These are phyloP conservation scores for Sarcophilus harrisii DNA, from an alignment of 2,797 vertebrate species.

Conservation along the genomic window DNA sequence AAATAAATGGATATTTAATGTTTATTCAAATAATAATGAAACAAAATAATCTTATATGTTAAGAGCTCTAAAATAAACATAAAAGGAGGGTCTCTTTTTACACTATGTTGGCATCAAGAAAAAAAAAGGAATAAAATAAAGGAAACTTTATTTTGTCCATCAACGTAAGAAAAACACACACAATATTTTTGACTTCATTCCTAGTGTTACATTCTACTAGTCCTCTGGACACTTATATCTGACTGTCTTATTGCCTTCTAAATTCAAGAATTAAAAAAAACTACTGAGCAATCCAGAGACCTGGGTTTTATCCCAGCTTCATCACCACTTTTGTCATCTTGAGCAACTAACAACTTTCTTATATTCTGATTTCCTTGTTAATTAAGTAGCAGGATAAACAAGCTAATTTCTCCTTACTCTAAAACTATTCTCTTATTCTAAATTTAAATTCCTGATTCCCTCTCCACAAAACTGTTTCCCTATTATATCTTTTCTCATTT, in stretches of 20 bases:
- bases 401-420: background rate
- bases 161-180: background rate
- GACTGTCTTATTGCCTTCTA: background rate
- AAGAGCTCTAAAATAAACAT: background rate
- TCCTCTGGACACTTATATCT: background rate
- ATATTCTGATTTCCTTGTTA: background rate
- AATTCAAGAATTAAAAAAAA: background rate
- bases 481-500: background rate
- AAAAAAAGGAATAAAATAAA: background rate
- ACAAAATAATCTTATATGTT: background rate
- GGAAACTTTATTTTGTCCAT: background rate
- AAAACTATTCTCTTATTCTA: background rate
- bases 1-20: background rate
- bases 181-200: background rate
- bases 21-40: background rate
- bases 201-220: background rate
- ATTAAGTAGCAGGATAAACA: background rate
- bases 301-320: background rate
- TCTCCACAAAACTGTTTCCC: background rate
- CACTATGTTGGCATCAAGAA: background rate
- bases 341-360: background rate
- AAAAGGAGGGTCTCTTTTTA: background rate
- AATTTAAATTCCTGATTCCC: background rate
- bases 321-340: background rate
- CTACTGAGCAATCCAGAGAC: background rate